Conservation (phyloP, 2,888 invertebrate genomes). For the Ichneumon xanthorius region DNA sequence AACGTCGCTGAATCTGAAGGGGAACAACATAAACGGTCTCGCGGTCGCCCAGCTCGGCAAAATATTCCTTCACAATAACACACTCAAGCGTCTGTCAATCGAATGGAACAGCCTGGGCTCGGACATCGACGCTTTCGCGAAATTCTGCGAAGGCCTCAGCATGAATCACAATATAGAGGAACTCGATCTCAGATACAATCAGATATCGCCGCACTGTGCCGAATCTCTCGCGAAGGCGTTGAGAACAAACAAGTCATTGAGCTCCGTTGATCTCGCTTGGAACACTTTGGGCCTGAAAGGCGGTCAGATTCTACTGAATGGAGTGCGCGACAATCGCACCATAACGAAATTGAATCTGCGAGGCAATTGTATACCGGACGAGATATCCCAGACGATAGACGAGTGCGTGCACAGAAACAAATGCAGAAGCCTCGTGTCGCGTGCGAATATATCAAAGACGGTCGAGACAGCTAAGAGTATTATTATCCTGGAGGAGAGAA, state of each 20-base stretch:
- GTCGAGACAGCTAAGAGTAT: slow-evolving; percentile 62
- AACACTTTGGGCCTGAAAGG: slow-evolving; percentile 83
- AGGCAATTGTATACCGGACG: slow-evolving; percentile 83
- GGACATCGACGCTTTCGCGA: slow-evolving; percentile 77
- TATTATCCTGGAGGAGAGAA: slow-evolving; percentile 32
- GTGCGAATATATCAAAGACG: slow-evolving; percentile 61
- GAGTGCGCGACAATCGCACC: slow-evolving; percentile 77
- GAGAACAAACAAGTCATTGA: slow-evolving; percentile 79
- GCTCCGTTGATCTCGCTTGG: slow-evolving; percentile 81
- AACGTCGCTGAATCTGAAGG: slow-evolving; percentile 81
- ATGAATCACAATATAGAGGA: slow-evolving; percentile 80
- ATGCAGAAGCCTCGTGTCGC: slow-evolving; percentile 66
- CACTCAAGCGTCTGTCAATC: slow-evolving; percentile 77
- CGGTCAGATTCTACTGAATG: slow-evolving; percentile 79
- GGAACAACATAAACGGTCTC: slow-evolving; percentile 82
- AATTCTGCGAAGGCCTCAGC: slow-evolving; percentile 81
- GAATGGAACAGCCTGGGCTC: slow-evolving; percentile 84
- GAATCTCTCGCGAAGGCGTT: slow-evolving; percentile 78
- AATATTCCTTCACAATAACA: slow-evolving; percentile 79
- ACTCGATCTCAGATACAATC: slow-evolving; percentile 83
- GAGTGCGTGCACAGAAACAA: slow-evolving; percentile 73
- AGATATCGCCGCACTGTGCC: slow-evolving; percentile 80
- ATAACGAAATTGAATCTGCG: slow-evolving; percentile 78
- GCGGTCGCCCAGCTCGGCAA: slow-evolving; percentile 81
- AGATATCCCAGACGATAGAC: slow-evolving; percentile 79